These are phyloP conservation scores for Ginglymostoma cirratum DNA, from an alignment of 2,113 vertebrate genomes.

Conservation along the genomic window DNA sequence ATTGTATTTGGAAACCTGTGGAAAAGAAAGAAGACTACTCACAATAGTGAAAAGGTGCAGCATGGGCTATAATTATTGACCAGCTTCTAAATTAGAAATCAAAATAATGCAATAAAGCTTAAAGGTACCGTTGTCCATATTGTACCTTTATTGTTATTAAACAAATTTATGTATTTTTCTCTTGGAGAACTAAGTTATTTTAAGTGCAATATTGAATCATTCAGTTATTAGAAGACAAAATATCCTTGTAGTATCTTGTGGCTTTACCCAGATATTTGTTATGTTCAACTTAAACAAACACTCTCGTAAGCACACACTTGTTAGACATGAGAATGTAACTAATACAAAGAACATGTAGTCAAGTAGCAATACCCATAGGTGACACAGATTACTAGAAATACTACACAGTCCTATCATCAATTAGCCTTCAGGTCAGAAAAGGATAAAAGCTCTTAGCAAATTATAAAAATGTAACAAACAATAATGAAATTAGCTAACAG, in stretches of 20 bases:
- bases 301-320: not conserved
- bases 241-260: not conserved
- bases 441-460: not conserved
- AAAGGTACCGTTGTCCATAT: not conserved
- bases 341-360: not conserved
- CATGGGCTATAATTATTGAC: not conserved
- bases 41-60: conserved; percentile 38
- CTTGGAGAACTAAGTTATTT: not conserved
- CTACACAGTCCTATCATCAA: not conserved
- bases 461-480: no score
- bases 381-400: not conserved
- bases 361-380: not conserved
- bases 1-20: conserved; percentile 78
- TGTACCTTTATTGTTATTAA: not conserved
- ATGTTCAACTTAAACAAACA: not conserved
- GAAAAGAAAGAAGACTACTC: conserved; percentile 55
- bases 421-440: not conserved
- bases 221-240: not conserved
- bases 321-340: not conserved
- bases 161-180: not conserved
- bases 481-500: no score
- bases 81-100: not conserved
- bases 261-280: not conserved
- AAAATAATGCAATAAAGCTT: not conserved
- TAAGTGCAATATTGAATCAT: not conserved